Base-by-base conservation (phyloP, 2,888 invertebrate species). In the Serripes groenlandicus region DNA sequence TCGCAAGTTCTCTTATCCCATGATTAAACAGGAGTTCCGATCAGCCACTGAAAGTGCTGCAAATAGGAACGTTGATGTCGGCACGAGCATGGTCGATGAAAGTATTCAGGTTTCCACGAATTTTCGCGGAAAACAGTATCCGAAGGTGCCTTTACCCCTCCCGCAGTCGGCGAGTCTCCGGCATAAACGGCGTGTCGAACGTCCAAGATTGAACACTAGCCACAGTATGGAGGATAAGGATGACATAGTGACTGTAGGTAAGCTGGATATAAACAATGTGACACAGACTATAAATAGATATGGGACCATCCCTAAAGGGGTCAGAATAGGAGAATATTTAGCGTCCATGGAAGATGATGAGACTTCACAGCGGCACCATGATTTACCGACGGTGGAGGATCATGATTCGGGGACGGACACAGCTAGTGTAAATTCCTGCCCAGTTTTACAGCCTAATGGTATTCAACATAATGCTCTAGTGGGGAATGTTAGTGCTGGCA, bases 241-340 rank as follows among this genome's bases (percentile, higher is more conserved):
- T 7, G 83, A 85, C 9, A 73, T 42, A 56, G 76, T 89, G 23
- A 91, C 88, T 91, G 97, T 98, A 85, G 98, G 98, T 74, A 98
- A 98, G 30, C 96, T 99, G 90, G 99, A 99, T 95, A 98, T 98
- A 88, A 98, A 98, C 95, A 99, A 99, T 95, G 98, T 99, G 72
- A 97, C 98, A 93, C 97, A 98, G 89, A 98, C 98, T 64, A 94
- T 95, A 68, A 98, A 98, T 95, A 96, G 98, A 34, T 99, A 99
- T 94, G 99, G 99, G 26, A 99, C 99, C 15, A 95, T 99, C 92
- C 99, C 99, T 0, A 99, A 99, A 95, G 98, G 97, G 68, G 98
- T 98, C 15, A 96, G 99, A 88, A 99, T 99, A 91, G 99, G 99
- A 37, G 99, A 99, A 7, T 99, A 98, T 95, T 95, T 99, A 75